A percentile compares a stretch with the other conserved stretches of the same genome.
phyloP scores from a whole-genome alignment of 2,888 invertebrate species.

The Parascotia fuliginaria region DNA sequence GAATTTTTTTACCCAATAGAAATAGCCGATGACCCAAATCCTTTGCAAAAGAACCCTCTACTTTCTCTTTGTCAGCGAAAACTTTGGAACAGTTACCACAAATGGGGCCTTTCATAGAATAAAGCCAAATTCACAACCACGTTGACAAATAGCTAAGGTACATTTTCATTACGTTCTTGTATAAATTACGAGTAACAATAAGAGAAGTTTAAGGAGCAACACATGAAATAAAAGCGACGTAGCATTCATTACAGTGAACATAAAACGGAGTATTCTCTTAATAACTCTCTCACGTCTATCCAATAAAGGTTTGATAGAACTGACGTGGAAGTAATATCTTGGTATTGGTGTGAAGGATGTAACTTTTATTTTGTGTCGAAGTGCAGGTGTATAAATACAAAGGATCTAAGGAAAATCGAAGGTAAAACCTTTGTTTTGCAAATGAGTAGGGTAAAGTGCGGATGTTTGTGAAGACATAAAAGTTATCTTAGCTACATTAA shows the following conservation, averaged over 20 bases:
- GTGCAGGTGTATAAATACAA: slow-evolving; percentile 16
- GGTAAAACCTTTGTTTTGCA: slow-evolving; percentile 44
- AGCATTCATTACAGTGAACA: slow-evolving; percentile 28
- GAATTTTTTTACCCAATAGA: slow-evolving; percentile 51
- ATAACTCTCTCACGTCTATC: slow-evolving; percentile 25
- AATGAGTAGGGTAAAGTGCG: slow-evolving; percentile 49
- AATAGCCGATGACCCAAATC: slow-evolving; percentile 74
- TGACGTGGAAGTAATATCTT: slow-evolving; percentile 5
- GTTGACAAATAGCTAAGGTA: slow-evolving; percentile 71
- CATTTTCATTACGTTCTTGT: slow-evolving; percentile 65
- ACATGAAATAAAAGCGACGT: slow-evolving; percentile 31
- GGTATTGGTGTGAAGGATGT: slow-evolving; percentile 9
- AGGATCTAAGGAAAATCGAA: slow-evolving; percentile 26
- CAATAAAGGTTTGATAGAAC: slow-evolving; percentile 22
- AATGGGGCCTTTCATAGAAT: slow-evolving; percentile 58
- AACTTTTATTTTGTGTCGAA: slow-evolving; percentile 22
- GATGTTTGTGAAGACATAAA: slow-evolving; percentile 48
- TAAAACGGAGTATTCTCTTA: slow-evolving; percentile 29
- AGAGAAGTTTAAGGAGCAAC: slow-evolving; percentile 24
- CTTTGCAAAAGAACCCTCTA: slow-evolving; percentile 52
- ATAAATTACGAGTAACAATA: slow-evolving; percentile 43
- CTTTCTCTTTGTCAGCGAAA: slow-evolving; percentile 71
- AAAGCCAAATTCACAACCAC: slow-evolving; percentile 43
- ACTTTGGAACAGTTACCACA: slow-evolving; percentile 61
- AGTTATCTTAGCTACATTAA: slow-evolving; percentile 40